Conservation (phyloP, 2,888 invertebrate species). For the Ellobium chinense region DNA sequence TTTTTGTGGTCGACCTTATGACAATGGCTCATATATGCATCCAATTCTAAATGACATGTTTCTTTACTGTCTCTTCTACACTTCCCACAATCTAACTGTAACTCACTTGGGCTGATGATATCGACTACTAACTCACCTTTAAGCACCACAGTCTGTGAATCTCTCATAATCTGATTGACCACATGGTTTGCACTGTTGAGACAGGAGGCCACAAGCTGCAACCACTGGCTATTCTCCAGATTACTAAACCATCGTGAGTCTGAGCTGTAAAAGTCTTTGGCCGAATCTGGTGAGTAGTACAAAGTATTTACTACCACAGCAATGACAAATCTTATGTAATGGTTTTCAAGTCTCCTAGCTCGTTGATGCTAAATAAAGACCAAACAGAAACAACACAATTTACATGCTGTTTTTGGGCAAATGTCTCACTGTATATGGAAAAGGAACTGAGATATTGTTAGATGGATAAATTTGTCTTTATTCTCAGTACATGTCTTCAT, state of each 20-base stretch:
- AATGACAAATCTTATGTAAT: slow-evolving; percentile 6
- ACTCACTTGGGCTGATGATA: not conserved
- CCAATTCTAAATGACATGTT: too few species aligned
- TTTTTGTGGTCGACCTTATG: not conserved
- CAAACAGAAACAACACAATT: too few species aligned
- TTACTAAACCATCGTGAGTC: slow-evolving; percentile 81
- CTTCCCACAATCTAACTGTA: too few species aligned
- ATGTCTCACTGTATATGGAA: too few species aligned
- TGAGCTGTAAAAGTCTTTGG: slow-evolving; percentile 72
- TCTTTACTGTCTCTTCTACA: too few species aligned
- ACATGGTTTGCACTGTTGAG: slow-evolving; percentile 87
- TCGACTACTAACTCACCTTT: slow-evolving; percentile 85
- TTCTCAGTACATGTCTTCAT: too few species aligned
- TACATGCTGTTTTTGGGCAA: too few species aligned
- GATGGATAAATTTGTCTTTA: too few species aligned
- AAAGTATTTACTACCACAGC: not conserved
- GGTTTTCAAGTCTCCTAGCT: not conserved
- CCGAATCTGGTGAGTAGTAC: slow-evolving; percentile 58
- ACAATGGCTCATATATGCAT: too few species aligned
- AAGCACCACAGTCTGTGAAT: slow-evolving; percentile 87
- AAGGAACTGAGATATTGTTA: too few species aligned
- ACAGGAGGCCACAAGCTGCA: slow-evolving; percentile 88
- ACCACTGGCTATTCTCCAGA: slow-evolving; percentile 86
- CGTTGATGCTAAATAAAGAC: not conserved
- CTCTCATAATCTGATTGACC: slow-evolving; percentile 82